Evolutionary conservation across 2,113 vertebrate genomes (phyloP).

Genomic region (Chauna torquata): DNA sequence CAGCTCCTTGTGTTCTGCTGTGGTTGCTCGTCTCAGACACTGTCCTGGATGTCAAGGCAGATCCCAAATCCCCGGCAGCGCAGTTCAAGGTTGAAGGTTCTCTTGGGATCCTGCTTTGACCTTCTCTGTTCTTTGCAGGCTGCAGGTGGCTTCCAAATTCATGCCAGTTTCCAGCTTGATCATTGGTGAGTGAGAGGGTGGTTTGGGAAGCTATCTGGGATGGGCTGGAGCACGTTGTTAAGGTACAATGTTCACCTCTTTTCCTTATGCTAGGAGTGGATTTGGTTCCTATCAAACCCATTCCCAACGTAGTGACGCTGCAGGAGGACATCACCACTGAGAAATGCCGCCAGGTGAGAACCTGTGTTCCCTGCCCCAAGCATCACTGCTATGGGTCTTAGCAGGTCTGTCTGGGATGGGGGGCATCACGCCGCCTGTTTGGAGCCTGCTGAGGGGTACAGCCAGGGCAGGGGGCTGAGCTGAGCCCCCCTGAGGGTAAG

Average conservation of each 20-base stretch:
- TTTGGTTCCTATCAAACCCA: constrained; percentile 91
- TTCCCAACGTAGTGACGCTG: constrained; percentile 89
- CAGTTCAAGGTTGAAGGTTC: accelerated
- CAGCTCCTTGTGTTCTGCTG: accelerated
- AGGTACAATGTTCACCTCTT: background rate
- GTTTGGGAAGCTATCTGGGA: background rate
- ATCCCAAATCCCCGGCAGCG: accelerated
- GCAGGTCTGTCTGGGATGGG: background rate
- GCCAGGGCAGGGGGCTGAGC: background rate
- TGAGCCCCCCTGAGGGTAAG: background rate
- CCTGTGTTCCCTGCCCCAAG: accelerated
- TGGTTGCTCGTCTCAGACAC: background rate
- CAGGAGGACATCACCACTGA: constrained; percentile 98
- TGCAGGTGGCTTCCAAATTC: constrained; percentile 96
- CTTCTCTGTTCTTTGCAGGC: constrained; percentile 68
- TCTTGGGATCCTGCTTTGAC: background rate
- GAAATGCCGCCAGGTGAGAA: constrained; percentile 88
- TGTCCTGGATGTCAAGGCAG: accelerated
- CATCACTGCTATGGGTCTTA: accelerated
- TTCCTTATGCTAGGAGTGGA: constrained; percentile 83
- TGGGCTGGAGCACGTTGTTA: too few relatives aligned
- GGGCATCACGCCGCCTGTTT: background rate
- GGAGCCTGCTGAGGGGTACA: accelerated
- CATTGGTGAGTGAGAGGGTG: constrained; percentile 83
- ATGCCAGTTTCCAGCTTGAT: constrained; percentile 97